Conservation (phyloP, 1,140 invertebrate species). For the Berghia stephanieae region DNA sequence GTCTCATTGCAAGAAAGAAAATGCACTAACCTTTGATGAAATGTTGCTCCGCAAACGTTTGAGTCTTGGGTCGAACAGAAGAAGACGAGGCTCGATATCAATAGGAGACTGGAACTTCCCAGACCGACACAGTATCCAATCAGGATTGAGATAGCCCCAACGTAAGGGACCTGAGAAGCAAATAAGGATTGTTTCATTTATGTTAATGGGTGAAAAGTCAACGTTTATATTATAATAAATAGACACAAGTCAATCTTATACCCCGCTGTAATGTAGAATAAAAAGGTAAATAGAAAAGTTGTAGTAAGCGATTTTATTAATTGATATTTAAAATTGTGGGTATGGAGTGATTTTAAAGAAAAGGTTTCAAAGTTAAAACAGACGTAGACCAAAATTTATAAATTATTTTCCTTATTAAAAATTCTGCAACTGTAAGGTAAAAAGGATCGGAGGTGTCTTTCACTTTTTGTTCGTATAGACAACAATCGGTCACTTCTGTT, state of each 20-base stretch:
- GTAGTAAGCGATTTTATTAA: background rate
- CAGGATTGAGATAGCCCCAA: slow-evolving; percentile 95
- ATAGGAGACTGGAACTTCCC: slow-evolving; percentile 94
- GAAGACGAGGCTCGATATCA: slow-evolving; percentile 88
- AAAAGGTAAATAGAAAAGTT: background rate
- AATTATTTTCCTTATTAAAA: too few species aligned
- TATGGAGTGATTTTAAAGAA: background rate
- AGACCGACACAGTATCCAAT: slow-evolving; percentile 94
- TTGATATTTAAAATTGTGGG: background rate
- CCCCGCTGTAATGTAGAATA: background rate
- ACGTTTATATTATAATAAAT: background rate
- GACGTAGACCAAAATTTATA: too few species aligned
- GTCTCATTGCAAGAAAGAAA: too few species aligned
- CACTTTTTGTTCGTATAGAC: too few species aligned
- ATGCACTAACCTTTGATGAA: slow-evolving; percentile 27
- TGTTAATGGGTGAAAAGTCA: background rate
- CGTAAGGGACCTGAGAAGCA: slow-evolving; percentile 85
- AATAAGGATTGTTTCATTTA: background rate
- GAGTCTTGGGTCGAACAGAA: slow-evolving; percentile 93
- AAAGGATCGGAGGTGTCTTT: too few species aligned
- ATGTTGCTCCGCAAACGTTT: slow-evolving; percentile 78
- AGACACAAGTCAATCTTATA: background rate
- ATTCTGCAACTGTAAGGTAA: too few species aligned
- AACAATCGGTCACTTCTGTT: too few species aligned
- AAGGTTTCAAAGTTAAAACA: too few species aligned